Evolutionary conservation across 37 sponge, comb jelly and placozoan species (phyloP).

Genomic region (Oopsacas minuta): DNA sequence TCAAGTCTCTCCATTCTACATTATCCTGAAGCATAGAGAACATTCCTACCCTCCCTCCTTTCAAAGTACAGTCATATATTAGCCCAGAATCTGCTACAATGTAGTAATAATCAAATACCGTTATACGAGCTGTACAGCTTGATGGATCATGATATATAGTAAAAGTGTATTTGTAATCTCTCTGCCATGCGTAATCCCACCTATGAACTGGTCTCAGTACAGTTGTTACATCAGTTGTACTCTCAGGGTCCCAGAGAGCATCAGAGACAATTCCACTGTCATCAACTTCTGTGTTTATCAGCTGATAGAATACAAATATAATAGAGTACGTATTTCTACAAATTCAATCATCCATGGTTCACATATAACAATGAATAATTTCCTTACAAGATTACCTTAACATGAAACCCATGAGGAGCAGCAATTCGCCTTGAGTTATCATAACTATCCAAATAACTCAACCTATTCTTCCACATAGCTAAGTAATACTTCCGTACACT

Average conservation of each 20-base stretch:
- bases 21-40: not conserved
- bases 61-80: not conserved
- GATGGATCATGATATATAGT: not conserved
- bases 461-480: not conserved
- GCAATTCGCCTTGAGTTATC: not conserved
- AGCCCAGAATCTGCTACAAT: not conserved
- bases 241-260: not conserved
- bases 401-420: not conserved
- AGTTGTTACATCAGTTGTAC: not conserved
- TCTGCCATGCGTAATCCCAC: not conserved
- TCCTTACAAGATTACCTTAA: not conserved
- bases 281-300: not conserved
- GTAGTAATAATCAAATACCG: not conserved
- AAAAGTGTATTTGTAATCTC: not conserved
- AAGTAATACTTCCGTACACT: slow-evolving; percentile 25
- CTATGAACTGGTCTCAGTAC: not conserved
- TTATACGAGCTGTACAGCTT: not conserved
- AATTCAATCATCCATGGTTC: no score
- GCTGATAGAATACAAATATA: not conserved
- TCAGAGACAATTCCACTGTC: not conserved
- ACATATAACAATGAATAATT: no score
- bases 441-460: not conserved
- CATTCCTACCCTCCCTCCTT: not conserved
- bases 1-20: not conserved
- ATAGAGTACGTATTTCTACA: no score